Base-by-base conservation (phyloP, 2,113 vertebrate species). In the Motacilla alba region DNA sequence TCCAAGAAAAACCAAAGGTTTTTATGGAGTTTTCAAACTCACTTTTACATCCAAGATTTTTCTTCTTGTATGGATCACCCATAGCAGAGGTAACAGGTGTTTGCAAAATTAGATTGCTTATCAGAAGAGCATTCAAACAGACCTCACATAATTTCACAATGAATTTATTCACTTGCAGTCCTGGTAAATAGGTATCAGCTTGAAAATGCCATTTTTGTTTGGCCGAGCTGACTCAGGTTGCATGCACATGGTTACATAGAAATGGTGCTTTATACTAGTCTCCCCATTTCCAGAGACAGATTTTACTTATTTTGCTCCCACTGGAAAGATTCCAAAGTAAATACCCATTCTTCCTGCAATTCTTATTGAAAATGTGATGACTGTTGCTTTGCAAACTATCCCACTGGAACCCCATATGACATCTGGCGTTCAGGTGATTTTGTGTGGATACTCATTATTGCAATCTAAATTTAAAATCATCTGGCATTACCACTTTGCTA, bases 371-470 rank as follows among this genome's bases (percentile, higher is more conserved):
- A 93, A 88, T 44, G 50, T 47, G 67, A 68, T 69, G 78, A 56
- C 53, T 68, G 53, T 19, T 85, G 28, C n/a, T 76, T 76, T 84
- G 35, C 53, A 85, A 96, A 91, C 24, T 91, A 49, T 82, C 81
- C 77, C 87, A 52, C 28, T 68, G 78, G 85, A 93, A 85, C 63
- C 3, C 28, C 72, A 19, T 12, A 50, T 52, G 82, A 82, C 62
- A 91, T 84, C 78, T 94, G 82, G 87, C 75, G 68, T 92, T 88
- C 69, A 93, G 86, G 78, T 93, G 66, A 84, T 60, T 83, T 49
- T 63, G 35, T 69, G 37, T 11, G 23, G 66, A 64, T 66, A 22
- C 5, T 74, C 52, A 67, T 53, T 37, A 60, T 24, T 63, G 77
- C 53, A 86, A 74, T 66, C 52, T 78, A 69, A 49, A 79, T 89